Evolutionary conservation across 2,888 invertebrate species (phyloP).

Genomic region (Dynastes hyllus): DNA sequence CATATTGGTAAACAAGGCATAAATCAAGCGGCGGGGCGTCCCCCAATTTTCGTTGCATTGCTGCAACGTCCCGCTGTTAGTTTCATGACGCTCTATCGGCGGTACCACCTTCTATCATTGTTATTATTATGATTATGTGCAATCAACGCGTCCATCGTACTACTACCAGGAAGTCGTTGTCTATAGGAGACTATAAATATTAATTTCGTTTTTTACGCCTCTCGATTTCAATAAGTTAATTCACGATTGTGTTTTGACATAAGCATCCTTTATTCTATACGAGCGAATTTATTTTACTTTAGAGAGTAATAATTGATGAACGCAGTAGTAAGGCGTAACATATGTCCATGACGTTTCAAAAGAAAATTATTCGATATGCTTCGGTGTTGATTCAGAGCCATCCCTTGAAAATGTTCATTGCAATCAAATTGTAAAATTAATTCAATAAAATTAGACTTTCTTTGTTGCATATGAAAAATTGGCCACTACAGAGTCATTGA

Average conservation of each 20-base stretch:
- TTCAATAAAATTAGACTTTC: too few relatives aligned
- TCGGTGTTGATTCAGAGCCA: too few relatives aligned
- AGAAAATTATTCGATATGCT: too few relatives aligned
- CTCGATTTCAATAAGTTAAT: constrained; percentile 66
- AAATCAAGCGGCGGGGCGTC: constrained; percentile 46
- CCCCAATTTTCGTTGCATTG: constrained; percentile 31
- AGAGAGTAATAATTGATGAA: too few relatives aligned
- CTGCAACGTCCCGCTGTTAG: constrained; percentile 18
- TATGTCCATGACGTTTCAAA: too few relatives aligned
- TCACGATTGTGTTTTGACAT: constrained; percentile 53
- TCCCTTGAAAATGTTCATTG: too few relatives aligned
- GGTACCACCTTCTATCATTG: constrained; percentile 21
- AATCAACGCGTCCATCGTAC: constrained; percentile 48
- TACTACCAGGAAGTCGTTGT: too few relatives aligned
- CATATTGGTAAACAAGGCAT: constrained; percentile 40
- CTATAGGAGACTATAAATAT: constrained; percentile 62
- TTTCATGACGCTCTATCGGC: constrained; percentile 5
- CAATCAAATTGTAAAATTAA: too few relatives aligned
- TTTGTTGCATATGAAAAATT: too few relatives aligned
- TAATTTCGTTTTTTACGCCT: constrained; percentile 66
- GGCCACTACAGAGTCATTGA: too few relatives aligned
- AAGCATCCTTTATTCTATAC: neutral
- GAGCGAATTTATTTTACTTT: too few relatives aligned
- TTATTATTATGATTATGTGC: neutral
- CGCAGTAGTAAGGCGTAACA: too few relatives aligned